Percentiles rank a stretch among this genome's conserved stretches.
phyloP scores from a whole-genome alignment of 2,797 vertebrate genomes.

The Ciconia nigra region DNA sequence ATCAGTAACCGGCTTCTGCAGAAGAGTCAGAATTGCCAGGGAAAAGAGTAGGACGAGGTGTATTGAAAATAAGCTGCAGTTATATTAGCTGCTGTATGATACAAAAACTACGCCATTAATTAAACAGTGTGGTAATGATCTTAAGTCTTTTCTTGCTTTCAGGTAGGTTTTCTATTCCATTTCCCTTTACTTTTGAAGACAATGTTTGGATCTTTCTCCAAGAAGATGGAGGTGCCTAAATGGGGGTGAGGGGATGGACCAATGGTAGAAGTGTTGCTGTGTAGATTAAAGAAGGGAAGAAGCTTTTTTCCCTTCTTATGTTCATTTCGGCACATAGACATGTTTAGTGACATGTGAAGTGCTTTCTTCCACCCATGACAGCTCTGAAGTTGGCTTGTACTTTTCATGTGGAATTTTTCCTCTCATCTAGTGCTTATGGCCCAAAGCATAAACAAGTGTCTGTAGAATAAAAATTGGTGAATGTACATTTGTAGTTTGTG shows the following conservation, averaged over 20 bases:
- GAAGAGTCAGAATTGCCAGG: not conserved
- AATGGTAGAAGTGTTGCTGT: not conserved
- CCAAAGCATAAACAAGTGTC: not conserved
- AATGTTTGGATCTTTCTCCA: not conserved
- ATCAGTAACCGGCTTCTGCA: not conserved
- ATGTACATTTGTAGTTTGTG: not conserved
- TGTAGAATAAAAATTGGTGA: not conserved
- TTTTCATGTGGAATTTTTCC: not conserved
- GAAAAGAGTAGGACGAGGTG: not conserved
- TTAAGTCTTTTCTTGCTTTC: not conserved
- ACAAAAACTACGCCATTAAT: not conserved
- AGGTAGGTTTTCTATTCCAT: not conserved
- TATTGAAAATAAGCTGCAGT: not conserved
- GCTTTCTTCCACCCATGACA: not conserved
- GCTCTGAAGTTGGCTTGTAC: not conserved
- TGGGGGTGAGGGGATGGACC: fast-evolving
- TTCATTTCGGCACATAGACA: not conserved
- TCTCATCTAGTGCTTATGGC: not conserved
- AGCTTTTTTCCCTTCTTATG: not conserved
- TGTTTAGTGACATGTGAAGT: not conserved
- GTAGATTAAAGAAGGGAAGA: not conserved
- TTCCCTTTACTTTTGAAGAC: not conserved
- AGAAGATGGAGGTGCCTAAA: not conserved
- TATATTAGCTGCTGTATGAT: not conserved
- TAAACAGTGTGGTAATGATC: not conserved